phyloP scores from a whole-genome alignment of 2,113 vertebrate genomes.

The Hippocampus barbouri region DNA sequence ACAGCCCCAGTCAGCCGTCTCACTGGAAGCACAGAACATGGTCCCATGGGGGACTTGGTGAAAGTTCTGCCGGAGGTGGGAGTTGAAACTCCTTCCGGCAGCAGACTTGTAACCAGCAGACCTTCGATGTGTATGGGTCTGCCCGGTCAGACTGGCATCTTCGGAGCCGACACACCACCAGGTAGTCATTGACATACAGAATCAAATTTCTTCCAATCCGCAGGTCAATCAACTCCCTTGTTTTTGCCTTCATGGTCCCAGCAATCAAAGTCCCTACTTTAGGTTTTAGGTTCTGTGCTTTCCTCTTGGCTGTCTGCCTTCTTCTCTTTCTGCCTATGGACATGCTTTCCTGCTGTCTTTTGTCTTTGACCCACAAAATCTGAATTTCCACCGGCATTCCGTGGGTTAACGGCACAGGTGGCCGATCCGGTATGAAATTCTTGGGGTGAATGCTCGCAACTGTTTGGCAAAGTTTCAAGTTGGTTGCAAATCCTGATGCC shows the following conservation, averaged over 20 bases:
- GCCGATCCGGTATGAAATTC: background rate
- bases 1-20: background rate
- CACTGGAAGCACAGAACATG: background rate
- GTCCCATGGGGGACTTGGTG: background rate
- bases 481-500: background rate
- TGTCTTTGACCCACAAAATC: background rate
- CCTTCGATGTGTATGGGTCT: too few species aligned
- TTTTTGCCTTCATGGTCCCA: background rate
- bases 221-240: background rate
- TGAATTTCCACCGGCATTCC: background rate
- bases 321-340: background rate
- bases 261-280: background rate
- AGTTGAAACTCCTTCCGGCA: background rate
- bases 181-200: background rate
- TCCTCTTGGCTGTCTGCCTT: background rate
- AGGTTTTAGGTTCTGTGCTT: background rate
- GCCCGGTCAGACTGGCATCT: too few species aligned
- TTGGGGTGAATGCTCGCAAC: background rate
- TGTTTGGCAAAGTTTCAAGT: background rate
- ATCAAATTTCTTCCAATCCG: background rate
- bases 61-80: background rate
- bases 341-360: background rate
- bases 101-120: background rate
- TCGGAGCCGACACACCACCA: too few species aligned
- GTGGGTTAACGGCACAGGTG: background rate